Percentiles rank a stretch among this genome's conserved stretches.
phyloP scores from a whole-genome alignment of 2,113 vertebrate genomes.

The Malurus melanocephalus region DNA sequence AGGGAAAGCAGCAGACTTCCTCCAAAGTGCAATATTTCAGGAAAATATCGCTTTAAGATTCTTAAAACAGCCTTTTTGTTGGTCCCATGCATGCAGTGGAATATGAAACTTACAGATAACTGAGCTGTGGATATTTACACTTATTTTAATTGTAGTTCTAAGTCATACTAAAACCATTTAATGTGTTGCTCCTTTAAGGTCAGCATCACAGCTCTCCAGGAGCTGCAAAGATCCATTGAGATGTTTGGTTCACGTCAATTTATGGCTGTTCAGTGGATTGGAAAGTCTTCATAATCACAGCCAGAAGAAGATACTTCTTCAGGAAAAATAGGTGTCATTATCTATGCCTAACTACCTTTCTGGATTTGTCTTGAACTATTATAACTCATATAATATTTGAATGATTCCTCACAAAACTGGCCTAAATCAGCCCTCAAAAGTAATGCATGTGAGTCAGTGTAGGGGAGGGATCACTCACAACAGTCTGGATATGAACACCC shows the following conservation, averaged over 20 bases:
- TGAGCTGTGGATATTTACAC: not conserved
- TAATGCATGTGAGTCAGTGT: not conserved
- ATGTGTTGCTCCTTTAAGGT: not conserved
- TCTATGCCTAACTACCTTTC: not conserved
- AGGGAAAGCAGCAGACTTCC: not conserved
- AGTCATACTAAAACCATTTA: not conserved
- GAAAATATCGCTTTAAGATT: not conserved
- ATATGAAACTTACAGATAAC: not conserved
- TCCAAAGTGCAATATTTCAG: not conserved
- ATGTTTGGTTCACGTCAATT: not conserved
- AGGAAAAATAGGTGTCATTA: not conserved
- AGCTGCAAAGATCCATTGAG: not conserved
- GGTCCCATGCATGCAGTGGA: not conserved
- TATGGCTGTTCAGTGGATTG: not conserved
- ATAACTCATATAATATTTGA: not conserved
- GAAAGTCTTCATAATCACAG: not conserved
- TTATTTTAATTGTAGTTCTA: not conserved
- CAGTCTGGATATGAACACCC: not conserved
- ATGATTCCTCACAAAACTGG: not conserved
- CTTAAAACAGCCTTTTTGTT: not conserved
- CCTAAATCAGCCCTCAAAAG: not conserved
- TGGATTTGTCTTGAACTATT: not conserved
- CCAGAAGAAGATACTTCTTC: not conserved
- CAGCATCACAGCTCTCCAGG: not conserved
- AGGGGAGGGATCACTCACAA: not conserved